Conservation (phyloP, 2,888 invertebrate genomes). For the Sycophila texana region DNA sequence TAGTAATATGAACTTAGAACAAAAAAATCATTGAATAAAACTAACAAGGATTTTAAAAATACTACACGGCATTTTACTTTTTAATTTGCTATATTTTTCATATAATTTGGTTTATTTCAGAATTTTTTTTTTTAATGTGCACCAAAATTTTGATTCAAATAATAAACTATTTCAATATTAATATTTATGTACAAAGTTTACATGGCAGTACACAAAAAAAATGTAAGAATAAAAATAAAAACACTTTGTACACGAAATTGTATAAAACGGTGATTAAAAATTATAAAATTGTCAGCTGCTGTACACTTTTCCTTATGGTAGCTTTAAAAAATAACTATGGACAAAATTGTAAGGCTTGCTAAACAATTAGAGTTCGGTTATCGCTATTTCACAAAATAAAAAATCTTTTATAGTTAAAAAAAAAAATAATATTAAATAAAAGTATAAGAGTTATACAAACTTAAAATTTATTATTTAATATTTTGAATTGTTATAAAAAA, state of each 20-base stretch:
- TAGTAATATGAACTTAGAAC: constrained; percentile 44
- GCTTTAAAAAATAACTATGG: constrained; percentile 37
- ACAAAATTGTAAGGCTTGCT: constrained; percentile 3
- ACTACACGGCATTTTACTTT: constrained; percentile 31
- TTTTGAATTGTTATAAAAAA: constrained; percentile 29
- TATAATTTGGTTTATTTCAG: constrained; percentile 44
- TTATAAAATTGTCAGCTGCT: constrained; percentile 33
- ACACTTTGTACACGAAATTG: constrained; percentile 43
- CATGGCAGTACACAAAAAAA: constrained; percentile 63
- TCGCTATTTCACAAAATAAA: constrained; percentile 40
- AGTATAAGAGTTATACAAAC: constrained; percentile 29
- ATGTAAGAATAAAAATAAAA: constrained; percentile 30
- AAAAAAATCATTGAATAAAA: constrained; percentile 49
- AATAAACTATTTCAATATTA: constrained; percentile 62
- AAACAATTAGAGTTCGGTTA: constrained; percentile 16
- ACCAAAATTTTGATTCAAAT: constrained; percentile 33
- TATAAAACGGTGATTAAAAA: constrained; percentile 32
- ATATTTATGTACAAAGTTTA: constrained; percentile 70
- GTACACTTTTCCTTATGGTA: constrained; percentile 17
- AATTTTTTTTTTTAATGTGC: constrained; percentile 33
- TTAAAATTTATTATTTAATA: constrained; percentile 37
- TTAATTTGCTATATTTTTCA: constrained; percentile 41
- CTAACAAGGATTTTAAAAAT: constrained; percentile 53
- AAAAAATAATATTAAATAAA: constrained; percentile 42
- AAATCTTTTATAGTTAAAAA: constrained; percentile 16